These are phyloP conservation scores for Drosophila bocki DNA, from an alignment of 1,140 invertebrate species.

Conservation along the genomic window DNA sequence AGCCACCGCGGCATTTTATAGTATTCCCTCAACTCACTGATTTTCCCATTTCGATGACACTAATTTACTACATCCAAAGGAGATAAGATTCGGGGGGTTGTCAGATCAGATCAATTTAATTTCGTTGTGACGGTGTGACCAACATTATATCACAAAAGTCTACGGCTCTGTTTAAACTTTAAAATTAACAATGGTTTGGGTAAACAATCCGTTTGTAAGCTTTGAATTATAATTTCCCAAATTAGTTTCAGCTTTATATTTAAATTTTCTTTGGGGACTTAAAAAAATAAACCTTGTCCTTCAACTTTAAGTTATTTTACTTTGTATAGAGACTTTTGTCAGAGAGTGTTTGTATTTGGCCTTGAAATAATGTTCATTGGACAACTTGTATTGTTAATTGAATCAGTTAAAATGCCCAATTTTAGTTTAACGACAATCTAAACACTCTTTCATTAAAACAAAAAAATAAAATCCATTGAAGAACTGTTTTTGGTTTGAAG, in stretches of 20 bases:
- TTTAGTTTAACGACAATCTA: neutral
- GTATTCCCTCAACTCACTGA: neutral
- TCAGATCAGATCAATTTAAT: conserved; percentile 29
- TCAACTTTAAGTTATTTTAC: neutral
- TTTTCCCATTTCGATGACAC: conserved; percentile 36
- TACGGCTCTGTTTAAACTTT: neutral
- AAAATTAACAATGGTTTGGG: too few species aligned
- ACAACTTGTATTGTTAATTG: conserved; percentile 21
- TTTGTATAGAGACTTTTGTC: neutral
- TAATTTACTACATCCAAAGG: conserved; percentile 55
- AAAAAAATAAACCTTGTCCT: neutral
- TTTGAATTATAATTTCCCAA: neutral
- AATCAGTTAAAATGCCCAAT: neutral
- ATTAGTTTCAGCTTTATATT: neutral
- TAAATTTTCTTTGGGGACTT: neutral
- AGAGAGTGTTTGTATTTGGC: neutral
- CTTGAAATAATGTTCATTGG: conserved; percentile 7
- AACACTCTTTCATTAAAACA: neutral
- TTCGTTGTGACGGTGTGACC: neutral
- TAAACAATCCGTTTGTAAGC: neutral
- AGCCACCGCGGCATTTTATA: conserved; percentile 32
- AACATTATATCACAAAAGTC: conserved; percentile 1
- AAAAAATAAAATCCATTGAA: neutral
- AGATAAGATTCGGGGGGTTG: conserved; percentile 64
- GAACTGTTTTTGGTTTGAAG: neutral